Percentiles rank a stretch among this genome's conserved stretches.
Conservation (phyloP, 2,888 invertebrate genomes). For the Andrena bucephala region DNA sequence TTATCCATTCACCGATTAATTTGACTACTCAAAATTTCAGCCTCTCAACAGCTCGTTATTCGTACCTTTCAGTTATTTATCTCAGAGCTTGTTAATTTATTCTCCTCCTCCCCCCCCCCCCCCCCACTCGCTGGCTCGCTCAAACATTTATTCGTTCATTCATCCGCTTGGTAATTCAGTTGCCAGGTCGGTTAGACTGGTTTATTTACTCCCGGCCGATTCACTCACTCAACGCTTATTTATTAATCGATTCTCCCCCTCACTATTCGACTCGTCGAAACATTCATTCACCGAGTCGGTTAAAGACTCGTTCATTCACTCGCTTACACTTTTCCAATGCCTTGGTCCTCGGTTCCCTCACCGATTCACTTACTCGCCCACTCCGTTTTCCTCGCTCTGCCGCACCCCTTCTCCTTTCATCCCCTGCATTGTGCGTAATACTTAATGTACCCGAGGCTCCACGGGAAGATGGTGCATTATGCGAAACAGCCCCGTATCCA, state of each 20-base stretch:
- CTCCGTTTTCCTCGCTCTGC: not conserved
- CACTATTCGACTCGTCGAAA: no score
- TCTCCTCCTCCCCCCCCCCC: no score
- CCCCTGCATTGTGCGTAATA: constrained; percentile 24
- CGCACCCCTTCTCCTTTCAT: not conserved
- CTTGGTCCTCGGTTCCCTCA: not conserved
- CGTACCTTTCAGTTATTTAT: no score
- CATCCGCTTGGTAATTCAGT: not conserved
- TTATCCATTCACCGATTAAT: no score
- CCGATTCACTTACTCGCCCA: constrained; percentile 4
- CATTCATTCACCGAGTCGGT: not conserved
- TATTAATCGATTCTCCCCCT: not conserved
- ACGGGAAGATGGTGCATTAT: constrained; percentile 27
- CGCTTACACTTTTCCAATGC: not conserved
- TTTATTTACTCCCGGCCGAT: not conserved
- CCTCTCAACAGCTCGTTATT: no score
- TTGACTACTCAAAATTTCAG: no score
- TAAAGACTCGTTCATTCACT: constrained; percentile 14
- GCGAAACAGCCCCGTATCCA: constrained; percentile 36
- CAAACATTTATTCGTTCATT: not conserved
- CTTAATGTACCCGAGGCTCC: constrained; percentile 37
- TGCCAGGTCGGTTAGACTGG: not conserved
- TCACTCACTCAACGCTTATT: not conserved
- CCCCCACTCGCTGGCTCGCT: not conserved
- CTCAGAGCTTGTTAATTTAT: no score